Conservation (phyloP, 2,797 vertebrate genomes). For the Neostethus bicornis region DNA sequence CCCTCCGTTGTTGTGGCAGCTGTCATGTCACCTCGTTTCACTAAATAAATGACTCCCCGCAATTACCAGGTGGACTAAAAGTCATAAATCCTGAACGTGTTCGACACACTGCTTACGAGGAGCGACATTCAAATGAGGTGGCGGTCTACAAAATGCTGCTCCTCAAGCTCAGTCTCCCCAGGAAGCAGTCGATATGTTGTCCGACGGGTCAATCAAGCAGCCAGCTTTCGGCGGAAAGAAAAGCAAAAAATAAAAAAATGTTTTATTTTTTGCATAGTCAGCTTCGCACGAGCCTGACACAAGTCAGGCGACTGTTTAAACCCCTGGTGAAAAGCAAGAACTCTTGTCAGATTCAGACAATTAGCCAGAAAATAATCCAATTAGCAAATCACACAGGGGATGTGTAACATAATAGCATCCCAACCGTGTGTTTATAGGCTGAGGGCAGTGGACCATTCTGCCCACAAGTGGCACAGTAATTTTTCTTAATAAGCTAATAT, state of each 20-base stretch:
- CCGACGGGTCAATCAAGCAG: slow-evolving; percentile 21
- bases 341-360: not conserved
- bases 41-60: slow-evolving; percentile 40
- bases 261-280: slow-evolving; percentile 11
- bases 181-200: slow-evolving; percentile 7
- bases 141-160: slow-evolving; percentile 15
- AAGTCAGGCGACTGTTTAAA: slow-evolving; percentile 3
- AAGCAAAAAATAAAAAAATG: slow-evolving; percentile 11
- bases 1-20: slow-evolving; percentile 49
- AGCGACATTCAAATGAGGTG: slow-evolving; percentile 3
- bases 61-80: slow-evolving; percentile 56
- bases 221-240: slow-evolving; percentile 9
- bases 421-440: not conserved
- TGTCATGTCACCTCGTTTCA: slow-evolving; percentile 59
- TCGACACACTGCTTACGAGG: slow-evolving; percentile 35
- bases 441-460: slow-evolving; percentile 7
- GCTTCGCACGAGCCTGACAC: not conserved
- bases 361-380: slow-evolving; percentile 13
- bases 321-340: not conserved
- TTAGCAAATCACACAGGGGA: slow-evolving; percentile 15
- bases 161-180: not conserved
- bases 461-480: slow-evolving; percentile 3
- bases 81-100: slow-evolving; percentile 50
- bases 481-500: slow-evolving; percentile 23
- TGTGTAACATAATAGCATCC: not conserved